These are phyloP conservation scores for Aphis craccivora DNA, from an alignment of 1,140 invertebrate genomes.

Conservation along the genomic window DNA sequence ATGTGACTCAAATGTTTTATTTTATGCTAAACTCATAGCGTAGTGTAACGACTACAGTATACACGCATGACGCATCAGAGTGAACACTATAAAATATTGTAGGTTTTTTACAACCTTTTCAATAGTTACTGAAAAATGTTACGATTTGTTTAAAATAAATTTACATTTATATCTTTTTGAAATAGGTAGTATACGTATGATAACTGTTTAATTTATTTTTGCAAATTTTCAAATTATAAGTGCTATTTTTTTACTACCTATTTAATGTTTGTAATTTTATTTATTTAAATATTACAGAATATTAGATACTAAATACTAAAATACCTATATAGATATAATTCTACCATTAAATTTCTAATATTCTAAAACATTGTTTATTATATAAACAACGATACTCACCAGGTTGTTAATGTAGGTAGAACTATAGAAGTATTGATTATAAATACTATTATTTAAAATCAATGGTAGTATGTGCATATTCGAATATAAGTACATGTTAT, in stretches of 20 bases:
- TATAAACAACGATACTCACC: not conserved
- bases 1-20: constrained; percentile 49
- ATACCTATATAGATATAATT: not conserved
- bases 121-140: not conserved
- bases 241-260: not conserved
- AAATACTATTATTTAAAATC: too few species aligned
- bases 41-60: not conserved
- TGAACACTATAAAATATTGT: not conserved
- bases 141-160: not conserved
- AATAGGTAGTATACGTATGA: not conserved
- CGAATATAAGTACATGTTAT: too few species aligned
- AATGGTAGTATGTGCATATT: too few species aligned
- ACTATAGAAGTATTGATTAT: too few species aligned
- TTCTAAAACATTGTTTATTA: not conserved
- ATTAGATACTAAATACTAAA: not conserved
- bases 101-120: not conserved
- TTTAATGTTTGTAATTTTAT: not conserved
- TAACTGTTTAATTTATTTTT: not conserved
- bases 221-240: not conserved
- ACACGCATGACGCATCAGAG: not conserved
- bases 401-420: not conserved
- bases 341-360: not conserved
- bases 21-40: not conserved
- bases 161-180: not conserved
- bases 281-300: not conserved